Base-by-base conservation (phyloP, 2,888 invertebrate species). In the Caenorhabditis sp. region DNA sequence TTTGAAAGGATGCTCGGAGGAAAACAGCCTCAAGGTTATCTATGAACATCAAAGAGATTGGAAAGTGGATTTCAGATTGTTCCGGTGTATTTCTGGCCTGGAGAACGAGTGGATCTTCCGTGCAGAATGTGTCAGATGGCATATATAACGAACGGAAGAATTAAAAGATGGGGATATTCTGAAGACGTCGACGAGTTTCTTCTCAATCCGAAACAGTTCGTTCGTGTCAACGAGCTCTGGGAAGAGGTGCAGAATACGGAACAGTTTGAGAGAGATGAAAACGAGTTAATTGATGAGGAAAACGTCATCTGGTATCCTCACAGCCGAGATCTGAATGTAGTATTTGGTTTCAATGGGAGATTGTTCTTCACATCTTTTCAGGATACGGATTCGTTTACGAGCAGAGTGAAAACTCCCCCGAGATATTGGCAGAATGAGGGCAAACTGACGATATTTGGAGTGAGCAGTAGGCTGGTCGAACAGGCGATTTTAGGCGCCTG, bases 21-120 rank as follows among this genome's bases (percentile, higher is more conserved):
- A 78, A n/a, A 59, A 75, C 30, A 35, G 41, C 22, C 41, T 76
- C 13, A 52, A 41, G 37, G 72, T 61, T 17, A 7, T 11, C 26
- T 48, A 13, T n/a, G 45, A 2, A 15, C n/a, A 35, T 15, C 39
- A 20, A 35, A n/a, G n/a, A n/a, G n/a, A n/a, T n/a, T n/a, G n/a
- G n/a, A n/a, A n/a, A n/a, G 7, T 11, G 41, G 9, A 37, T 52
- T 80, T 15, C 39, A 80, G 68, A 72, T 84, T 7, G 56, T 84
- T 27, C 84, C 84, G 22, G 79, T 84, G 5, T 84, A 84, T 48
- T 84, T 72, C 45, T 83, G 81, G 81, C 79, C 81, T 5, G 83
- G 83, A 13, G 80, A 84, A 39, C 75, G 80, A 9, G 78, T 84
- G 1, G 83, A 83, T 73, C 55, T 84, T 7, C 73, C 77, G 4